These are phyloP conservation scores for Chaetorhynchus papuensis DNA, from an alignment of 2,113 vertebrate genomes.

Conservation along the genomic window DNA sequence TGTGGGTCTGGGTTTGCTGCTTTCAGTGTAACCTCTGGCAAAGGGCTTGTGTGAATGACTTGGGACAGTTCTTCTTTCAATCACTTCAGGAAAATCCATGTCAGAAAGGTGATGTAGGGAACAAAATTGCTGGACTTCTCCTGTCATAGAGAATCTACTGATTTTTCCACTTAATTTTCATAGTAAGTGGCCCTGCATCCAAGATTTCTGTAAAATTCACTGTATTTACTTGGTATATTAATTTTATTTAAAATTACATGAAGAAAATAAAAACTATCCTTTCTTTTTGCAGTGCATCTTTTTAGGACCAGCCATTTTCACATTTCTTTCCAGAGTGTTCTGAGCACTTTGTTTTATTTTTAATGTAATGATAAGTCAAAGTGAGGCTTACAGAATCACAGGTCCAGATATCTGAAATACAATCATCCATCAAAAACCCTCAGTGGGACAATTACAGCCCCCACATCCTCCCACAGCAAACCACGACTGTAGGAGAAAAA, in stretches of 20 bases:
- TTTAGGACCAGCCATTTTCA: not conserved
- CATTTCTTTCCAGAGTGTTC: not conserved
- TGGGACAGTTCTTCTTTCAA: not conserved
- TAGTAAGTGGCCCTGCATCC: not conserved
- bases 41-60: not conserved
- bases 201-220: not conserved
- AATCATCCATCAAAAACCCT: slow-evolving; percentile 40
- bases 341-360: not conserved
- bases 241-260: not conserved
- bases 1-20: not conserved
- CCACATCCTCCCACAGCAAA: slow-evolving; percentile 40
- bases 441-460: slow-evolving; percentile 47
- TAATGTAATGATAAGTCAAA: not conserved
- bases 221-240: not conserved
- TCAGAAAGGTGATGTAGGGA: not conserved
- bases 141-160: not conserved
- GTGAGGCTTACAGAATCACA: not conserved
- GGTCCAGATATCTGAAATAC: slow-evolving; percentile 22
- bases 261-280: not conserved
- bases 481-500: not conserved
- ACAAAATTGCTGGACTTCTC: not conserved
- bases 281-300: not conserved
- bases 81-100: not conserved
- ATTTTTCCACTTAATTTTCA: not conserved
- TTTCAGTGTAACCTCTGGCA: not conserved